Evolutionary conservation across 2,113 vertebrate species (phyloP).

Genomic region (Alouatta palliata): DNA sequence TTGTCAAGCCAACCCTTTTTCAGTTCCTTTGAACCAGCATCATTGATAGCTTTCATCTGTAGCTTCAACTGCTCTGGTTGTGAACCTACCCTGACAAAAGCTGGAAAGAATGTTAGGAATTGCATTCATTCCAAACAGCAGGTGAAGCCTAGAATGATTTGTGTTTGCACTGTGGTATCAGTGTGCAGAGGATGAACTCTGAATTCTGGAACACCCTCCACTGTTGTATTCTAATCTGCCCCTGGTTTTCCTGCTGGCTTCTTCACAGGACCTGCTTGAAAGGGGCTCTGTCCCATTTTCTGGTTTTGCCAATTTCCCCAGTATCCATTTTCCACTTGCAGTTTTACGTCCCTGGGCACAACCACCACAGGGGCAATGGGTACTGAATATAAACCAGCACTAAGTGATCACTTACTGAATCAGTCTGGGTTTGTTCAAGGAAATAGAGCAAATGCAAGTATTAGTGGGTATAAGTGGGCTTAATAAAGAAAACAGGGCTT

Average conservation of each 20-base stretch:
- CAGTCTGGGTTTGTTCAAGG: not conserved
- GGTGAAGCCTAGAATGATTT: not conserved
- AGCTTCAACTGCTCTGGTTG: not conserved
- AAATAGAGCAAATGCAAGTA: not conserved
- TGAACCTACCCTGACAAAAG: not conserved
- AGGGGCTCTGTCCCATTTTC: not conserved
- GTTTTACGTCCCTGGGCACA: not conserved
- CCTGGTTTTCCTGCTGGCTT: not conserved
- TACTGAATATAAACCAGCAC: not conserved
- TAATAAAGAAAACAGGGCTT: not conserved
- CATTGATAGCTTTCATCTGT: not conserved
- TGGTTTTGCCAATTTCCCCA: not conserved
- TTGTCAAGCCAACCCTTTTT: not conserved
- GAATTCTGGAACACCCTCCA: not conserved
- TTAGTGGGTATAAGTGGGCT: not conserved
- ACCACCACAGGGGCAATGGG: not conserved
- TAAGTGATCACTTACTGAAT: not conserved
- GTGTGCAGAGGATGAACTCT: not conserved
- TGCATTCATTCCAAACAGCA: not conserved
- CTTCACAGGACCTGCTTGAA: not conserved
- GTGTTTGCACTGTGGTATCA: not conserved
- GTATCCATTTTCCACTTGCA: not conserved
- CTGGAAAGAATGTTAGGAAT: not conserved
- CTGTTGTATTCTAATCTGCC: not conserved
- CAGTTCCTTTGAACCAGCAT: not conserved